Evolutionary conservation across 30 jellyfish, hydroid and myxozoan genomes (phyloP).

Genomic region (Clytia hemisphaerica): DNA sequence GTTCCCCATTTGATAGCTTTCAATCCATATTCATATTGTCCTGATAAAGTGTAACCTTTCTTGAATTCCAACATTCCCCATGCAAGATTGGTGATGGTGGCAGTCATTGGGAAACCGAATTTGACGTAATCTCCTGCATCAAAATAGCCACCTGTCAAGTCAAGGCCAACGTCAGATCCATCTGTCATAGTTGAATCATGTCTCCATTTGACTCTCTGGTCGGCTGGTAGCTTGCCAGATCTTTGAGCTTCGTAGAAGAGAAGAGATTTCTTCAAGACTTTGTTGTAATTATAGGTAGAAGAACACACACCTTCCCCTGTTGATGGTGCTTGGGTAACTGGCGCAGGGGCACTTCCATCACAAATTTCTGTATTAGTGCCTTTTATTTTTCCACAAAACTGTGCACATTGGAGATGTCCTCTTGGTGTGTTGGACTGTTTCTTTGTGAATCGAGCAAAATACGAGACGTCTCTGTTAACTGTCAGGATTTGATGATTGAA

Average conservation of each 20-base stretch:
- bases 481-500: not conserved
- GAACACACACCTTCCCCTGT: conserved; percentile 14
- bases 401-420: not conserved
- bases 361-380: not conserved
- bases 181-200: conserved; percentile 49
- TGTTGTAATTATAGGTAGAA: conserved; percentile 22
- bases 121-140: conserved; percentile 76
- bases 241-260: conserved; percentile 69
- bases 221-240: conserved; percentile 61
- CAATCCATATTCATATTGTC: conserved; percentile 35
- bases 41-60: conserved; percentile 41
- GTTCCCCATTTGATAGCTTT: conserved; percentile 67
- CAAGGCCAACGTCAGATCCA: conserved; percentile 39
- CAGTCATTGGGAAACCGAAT: conserved; percentile 68
- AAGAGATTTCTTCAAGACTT: conserved; percentile 36
- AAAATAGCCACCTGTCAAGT: conserved; percentile 53
- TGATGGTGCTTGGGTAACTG: too few species aligned
- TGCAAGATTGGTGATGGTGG: conserved; percentile 39
- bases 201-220: conserved; percentile 51
- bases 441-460: not conserved
- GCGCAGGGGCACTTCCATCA: conserved; percentile 1
- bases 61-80: conserved; percentile 56
- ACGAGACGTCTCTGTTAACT: not conserved
- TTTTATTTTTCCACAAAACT: not conserved
- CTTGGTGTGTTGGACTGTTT: not conserved